Evolutionary conservation across 2,888 invertebrate genomes (phyloP).

Genomic region (Syrphus vitripennis): DNA sequence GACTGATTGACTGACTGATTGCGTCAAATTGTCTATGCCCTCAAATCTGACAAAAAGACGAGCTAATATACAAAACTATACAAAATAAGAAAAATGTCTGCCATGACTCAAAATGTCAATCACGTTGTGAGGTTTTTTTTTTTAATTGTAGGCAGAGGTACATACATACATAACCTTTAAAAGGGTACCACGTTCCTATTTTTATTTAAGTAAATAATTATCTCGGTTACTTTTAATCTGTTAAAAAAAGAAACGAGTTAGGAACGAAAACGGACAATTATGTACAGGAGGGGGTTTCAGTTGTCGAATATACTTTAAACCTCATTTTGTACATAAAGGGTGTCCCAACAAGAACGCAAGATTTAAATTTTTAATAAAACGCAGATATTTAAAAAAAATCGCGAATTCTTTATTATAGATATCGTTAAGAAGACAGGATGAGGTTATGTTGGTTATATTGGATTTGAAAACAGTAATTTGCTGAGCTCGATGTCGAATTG

Average conservation of each 20-base stretch:
- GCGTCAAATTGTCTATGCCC: slow-evolving; percentile 62
- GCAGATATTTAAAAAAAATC: no score
- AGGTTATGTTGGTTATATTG: no score
- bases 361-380: no score
- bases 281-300: not conserved
- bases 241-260: slow-evolving; percentile 17
- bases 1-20: slow-evolving; percentile 56
- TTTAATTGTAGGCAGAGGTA: no score
- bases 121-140: slow-evolving; percentile 46
- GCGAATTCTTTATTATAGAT: no score
- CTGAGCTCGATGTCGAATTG: no score
- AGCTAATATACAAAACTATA: slow-evolving; percentile 9
- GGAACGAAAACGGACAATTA: not conserved
- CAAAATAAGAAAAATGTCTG: slow-evolving; percentile 58
- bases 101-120: slow-evolving; percentile 70
- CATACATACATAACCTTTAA: slow-evolving; percentile 12
- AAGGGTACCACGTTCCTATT: not conserved
- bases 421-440: no score
- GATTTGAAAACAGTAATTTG: no score
- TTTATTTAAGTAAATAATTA: slow-evolving; percentile 59
- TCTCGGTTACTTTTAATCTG: slow-evolving; percentile 35
- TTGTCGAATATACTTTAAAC: slow-evolving; percentile 41
- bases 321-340: slow-evolving; percentile 57
- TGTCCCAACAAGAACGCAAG: no score
- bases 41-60: slow-evolving; percentile 46